Conservation (phyloP, 1,140 invertebrate genomes). For the Delia radicum region DNA sequence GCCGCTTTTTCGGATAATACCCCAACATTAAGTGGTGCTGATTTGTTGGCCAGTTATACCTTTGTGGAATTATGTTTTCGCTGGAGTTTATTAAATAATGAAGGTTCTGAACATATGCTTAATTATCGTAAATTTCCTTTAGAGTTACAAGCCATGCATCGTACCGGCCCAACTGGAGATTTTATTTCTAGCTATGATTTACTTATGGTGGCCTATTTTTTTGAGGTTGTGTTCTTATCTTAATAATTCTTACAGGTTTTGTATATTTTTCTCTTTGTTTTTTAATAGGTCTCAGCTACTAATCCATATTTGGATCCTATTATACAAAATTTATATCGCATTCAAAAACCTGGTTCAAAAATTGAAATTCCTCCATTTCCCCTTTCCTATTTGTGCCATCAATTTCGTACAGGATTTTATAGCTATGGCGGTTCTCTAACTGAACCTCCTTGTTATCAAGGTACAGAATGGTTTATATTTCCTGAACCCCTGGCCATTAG, state of each 20-base stretch:
- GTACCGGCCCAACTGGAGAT: constrained; percentile 35
- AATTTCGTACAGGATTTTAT: constrained; percentile 63
- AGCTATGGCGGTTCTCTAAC: constrained; percentile 81
- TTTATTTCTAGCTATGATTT: constrained; percentile 47
- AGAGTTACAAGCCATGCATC: constrained; percentile 55
- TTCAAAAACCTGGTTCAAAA: constrained; percentile 49
- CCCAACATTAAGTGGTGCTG: constrained; percentile 59
- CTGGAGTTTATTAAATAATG: constrained; percentile 60
- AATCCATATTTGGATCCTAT: constrained; percentile 62
- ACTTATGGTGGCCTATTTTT: constrained; percentile 48
- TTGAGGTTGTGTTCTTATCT: constrained; percentile 29
- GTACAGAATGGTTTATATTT: constrained; percentile 83
- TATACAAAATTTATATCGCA: constrained; percentile 56
- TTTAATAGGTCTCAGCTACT: constrained; percentile 42
- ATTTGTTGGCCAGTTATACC: constrained; percentile 55
- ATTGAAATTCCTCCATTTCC: constrained; percentile 58
- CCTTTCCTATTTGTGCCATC: constrained; percentile 58
- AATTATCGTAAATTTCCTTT: constrained; percentile 59
- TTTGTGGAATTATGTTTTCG: constrained; percentile 60
- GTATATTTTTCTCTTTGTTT: neutral
- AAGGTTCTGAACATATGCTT: constrained; percentile 63
- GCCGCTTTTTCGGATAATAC: constrained; percentile 44
- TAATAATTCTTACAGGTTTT: neutral
- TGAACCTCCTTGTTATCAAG: constrained; percentile 80
- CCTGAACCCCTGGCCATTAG: constrained; percentile 72